These are phyloP conservation scores for Sitophilus oryzae DNA, from an alignment of 1,140 invertebrate genomes.

Conservation along the genomic window DNA sequence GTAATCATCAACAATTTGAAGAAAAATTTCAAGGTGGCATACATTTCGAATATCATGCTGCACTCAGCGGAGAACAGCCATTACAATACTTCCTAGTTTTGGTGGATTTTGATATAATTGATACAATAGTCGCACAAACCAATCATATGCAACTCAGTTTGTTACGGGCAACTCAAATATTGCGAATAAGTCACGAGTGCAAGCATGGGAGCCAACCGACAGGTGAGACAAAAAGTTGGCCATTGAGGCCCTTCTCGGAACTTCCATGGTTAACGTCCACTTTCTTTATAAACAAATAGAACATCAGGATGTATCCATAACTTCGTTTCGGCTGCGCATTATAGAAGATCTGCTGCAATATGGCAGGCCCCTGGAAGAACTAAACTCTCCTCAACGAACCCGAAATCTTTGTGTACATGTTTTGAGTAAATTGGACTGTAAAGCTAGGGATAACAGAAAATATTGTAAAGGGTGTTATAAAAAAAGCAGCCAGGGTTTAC, in stretches of 20 bases:
- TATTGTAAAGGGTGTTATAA: constrained; percentile 5
- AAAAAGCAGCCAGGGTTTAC: neutral
- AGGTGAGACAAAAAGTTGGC: constrained; percentile 17
- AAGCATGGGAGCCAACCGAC: no score
- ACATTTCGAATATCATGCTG: no score
- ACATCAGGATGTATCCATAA: no score
- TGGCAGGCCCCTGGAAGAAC: neutral
- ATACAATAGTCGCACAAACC: neutral
- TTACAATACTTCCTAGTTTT: constrained; percentile 8
- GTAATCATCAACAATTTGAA: constrained; percentile 10
- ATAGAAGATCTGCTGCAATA: constrained; percentile 1
- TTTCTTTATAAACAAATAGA: constrained; percentile 3
- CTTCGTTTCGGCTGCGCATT: neutral
- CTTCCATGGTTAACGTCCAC: constrained; percentile 8
- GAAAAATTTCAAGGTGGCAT: constrained; percentile 6
- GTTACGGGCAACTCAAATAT: neutral
- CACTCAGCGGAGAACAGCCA: neutral
- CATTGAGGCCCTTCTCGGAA: no score
- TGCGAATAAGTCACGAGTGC: neutral
- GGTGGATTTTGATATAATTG: constrained; percentile 3
- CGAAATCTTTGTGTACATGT: no score
- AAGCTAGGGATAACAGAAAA: neutral
- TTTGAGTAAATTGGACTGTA: neutral
- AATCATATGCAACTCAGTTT: constrained; percentile 1
- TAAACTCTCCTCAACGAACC: no score